These are phyloP conservation scores for Lepus timidus DNA, from an alignment of 2,113 vertebrate species.

Conservation along the genomic window DNA sequence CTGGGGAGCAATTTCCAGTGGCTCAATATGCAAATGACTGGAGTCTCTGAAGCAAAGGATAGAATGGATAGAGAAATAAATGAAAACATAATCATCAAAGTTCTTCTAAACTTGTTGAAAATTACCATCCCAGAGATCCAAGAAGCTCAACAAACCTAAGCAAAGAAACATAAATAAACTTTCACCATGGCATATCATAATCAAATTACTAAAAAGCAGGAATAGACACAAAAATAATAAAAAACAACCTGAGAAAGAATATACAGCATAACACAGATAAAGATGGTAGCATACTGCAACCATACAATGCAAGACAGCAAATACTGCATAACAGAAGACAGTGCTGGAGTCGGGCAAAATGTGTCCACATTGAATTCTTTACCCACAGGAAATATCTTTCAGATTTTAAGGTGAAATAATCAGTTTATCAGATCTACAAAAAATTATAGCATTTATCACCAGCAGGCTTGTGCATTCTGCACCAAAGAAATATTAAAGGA, in stretches of 20 bases:
- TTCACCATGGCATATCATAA: not conserved
- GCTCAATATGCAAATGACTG: not conserved
- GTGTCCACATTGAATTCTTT: not conserved
- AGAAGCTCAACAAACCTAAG: not conserved
- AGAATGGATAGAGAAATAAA: not conserved
- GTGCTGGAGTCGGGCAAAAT: not conserved
- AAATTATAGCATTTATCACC: not conserved
- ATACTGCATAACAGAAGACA: not conserved
- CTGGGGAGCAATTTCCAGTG: not conserved
- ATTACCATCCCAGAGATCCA: not conserved
- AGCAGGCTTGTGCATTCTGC: not conserved
- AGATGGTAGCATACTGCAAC: not conserved
- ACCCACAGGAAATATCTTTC: not conserved
- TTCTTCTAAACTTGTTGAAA: not conserved
- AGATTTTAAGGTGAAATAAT: slow-evolving; percentile 12
- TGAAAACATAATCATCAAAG: not conserved
- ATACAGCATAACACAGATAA: not conserved
- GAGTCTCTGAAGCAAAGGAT: not conserved
- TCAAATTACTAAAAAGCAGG: not conserved
- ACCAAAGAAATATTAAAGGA: not conserved
- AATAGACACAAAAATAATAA: not conserved
- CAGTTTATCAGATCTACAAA: not conserved
- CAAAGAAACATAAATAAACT: not conserved
- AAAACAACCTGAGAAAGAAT: not conserved
- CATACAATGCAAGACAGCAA: not conserved